A percentile compares a stretch with the other conserved stretches of the same genome.
phyloP scores from a whole-genome alignment of 92 coral and sea anemone species.

The Anthopleura xanthogrammica region DNA sequence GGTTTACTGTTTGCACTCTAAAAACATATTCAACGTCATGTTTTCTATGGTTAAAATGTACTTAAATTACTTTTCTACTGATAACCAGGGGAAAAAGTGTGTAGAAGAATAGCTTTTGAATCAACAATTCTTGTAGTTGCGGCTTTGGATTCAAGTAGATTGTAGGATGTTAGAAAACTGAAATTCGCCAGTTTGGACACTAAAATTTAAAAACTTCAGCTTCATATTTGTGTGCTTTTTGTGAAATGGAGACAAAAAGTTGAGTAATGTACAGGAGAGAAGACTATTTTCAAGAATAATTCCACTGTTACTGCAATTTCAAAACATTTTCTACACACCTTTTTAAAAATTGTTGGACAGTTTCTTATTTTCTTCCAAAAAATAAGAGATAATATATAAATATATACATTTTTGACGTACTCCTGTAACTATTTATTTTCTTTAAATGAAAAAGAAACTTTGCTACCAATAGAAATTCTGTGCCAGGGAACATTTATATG shows the following conservation, averaged over 20 bases:
- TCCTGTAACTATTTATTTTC: conserved; percentile 40
- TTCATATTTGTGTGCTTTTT: neutral
- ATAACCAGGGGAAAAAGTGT: neutral
- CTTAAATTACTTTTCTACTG: neutral
- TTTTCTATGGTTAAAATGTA: neutral
- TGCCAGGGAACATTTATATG: conserved; percentile 31
- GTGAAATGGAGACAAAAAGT: neutral
- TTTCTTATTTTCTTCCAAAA: conserved; percentile 12
- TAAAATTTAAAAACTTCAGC: neutral
- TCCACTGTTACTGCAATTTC: conserved; percentile 4
- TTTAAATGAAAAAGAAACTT: conserved; percentile 34
- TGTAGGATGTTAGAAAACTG: neutral
- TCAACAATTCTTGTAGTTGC: neutral
- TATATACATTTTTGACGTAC: conserved; percentile 25
- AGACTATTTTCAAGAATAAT: conserved; percentile 2
- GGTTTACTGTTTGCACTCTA: neutral
- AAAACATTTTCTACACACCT: conserved; percentile 9
- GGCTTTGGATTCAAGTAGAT: neutral
- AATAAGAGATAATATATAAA: conserved; percentile 20
- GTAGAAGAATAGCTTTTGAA: neutral
- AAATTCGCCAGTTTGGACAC: neutral
- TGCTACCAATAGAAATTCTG: conserved; percentile 25
- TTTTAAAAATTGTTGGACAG: neutral
- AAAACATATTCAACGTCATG: neutral
- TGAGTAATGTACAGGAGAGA: neutral